Evolutionary conservation across 2,797 vertebrate species (phyloP).

Genomic region (Loriculus beryllinus): DNA sequence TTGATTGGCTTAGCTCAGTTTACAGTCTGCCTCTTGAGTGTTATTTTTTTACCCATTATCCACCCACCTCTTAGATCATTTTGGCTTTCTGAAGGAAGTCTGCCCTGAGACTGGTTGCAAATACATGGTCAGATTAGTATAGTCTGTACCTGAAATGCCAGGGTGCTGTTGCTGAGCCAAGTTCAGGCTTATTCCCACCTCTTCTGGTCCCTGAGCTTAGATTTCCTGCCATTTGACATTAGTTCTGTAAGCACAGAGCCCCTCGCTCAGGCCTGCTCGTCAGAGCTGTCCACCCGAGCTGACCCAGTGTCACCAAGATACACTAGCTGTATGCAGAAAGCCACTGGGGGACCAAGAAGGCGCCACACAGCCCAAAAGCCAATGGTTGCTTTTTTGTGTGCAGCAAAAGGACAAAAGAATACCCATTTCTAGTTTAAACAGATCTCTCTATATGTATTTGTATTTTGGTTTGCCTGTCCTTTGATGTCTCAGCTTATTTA

Average conservation of each 20-base stretch:
- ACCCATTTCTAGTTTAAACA: neutral
- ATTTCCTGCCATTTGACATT: neutral
- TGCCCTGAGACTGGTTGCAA: neutral
- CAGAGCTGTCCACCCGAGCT: neutral
- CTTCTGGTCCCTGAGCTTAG: neutral
- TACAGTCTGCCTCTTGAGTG: neutral
- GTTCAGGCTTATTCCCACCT: neutral
- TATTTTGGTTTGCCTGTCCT: neutral
- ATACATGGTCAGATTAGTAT: neutral
- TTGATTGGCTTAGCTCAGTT: neutral
- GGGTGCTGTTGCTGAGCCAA: rapidly evolving
- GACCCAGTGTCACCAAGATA: neutral
- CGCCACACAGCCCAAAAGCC: neutral
- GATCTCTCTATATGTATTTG: neutral
- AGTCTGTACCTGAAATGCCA: neutral
- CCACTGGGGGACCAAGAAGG: neutral
- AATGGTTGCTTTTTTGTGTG: neutral
- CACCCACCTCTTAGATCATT: neutral
- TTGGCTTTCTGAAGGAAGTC: neutral
- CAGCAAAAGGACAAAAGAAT: neutral
- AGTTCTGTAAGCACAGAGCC: neutral
- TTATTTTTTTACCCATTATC: neutral
- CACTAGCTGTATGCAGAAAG: neutral
- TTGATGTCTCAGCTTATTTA: neutral
- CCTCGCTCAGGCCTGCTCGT: neutral